Base-by-base conservation (phyloP, 2,888 invertebrate genomes). In the Cerastis leucographa region DNA sequence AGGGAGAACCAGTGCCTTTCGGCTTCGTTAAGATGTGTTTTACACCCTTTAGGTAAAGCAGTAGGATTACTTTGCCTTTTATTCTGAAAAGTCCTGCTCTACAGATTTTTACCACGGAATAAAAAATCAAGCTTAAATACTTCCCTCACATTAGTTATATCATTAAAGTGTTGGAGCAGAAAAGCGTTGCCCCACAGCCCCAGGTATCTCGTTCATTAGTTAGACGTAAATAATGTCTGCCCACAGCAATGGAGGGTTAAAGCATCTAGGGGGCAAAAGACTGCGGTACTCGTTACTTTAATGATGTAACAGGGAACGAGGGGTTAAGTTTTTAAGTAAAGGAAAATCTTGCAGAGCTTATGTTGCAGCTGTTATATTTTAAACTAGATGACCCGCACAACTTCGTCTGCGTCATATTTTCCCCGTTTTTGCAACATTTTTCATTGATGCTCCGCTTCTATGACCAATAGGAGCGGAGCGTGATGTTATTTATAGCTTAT, bases 191-290 rank as follows among this genome's bases (percentile, higher is more conserved):
- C 3, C 81, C 40, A 49, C 72, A 64, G 76, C 81, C 44, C 29
- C 76, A 61, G 82, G 72, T 77, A 76, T 67, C 59, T 64, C 11
- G 59, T 73, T 72, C 82, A 70, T 83, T 85, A 72, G 76, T 83
- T 62, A 29, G 17, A 29, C 49, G 62, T 49, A 62, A 81, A 81
- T 65, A 77, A 83, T 73, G 67, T 46, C 56, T 73, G 72, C 66
- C 25, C 46, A 59, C 72, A 66, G 70, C 70, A 42, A 40, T 64
- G 35, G 46, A 67, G 85, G 75, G 64, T 81, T 81, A 44, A 70
- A 74, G 61, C 44, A 17, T 17, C 19, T 9, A n/a, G 14, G 2
- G 14, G 49, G 42, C 44, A 66, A 54, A 71, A 68, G 74, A 62
- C 62, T 71, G 54, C 65, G 56, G 67, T 14, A 80, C 66, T 84